phyloP scores from a whole-genome alignment of 2,113 vertebrate species.

The Pelmatolapia mariae region DNA sequence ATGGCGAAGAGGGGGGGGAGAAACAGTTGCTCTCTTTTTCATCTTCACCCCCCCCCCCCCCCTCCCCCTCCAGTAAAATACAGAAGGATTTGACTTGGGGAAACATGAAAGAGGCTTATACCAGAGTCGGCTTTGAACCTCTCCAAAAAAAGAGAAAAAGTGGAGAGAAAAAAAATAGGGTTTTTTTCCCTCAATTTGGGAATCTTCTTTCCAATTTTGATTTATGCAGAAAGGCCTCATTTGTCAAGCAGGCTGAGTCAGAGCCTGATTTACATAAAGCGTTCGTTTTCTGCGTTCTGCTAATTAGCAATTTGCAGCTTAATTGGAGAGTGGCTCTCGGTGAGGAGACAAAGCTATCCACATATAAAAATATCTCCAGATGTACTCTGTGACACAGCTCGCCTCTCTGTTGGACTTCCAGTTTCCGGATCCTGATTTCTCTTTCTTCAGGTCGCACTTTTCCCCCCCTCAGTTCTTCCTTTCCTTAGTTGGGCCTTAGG shows the following conservation, averaged over 20 bases:
- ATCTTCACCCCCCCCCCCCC: constrained; percentile 48
- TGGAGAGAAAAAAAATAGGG: constrained; percentile 37
- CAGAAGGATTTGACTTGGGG: constrained; percentile 79
- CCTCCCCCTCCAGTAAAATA: constrained; percentile 63
- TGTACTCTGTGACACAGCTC: constrained; percentile 34
- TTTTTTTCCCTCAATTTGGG: constrained; percentile 61
- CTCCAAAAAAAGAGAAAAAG: constrained; percentile 41
- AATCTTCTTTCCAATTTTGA: constrained; percentile 70
- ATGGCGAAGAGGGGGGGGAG: constrained; percentile 27
- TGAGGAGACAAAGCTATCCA: constrained; percentile 72
- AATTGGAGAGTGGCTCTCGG: constrained; percentile 75
- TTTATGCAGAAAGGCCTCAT: constrained; percentile 78
- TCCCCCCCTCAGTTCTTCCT: background rate
- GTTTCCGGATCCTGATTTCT: background rate
- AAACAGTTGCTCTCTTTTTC: constrained; percentile 74
- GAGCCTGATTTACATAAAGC: constrained; percentile 78
- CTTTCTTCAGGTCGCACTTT: background rate
- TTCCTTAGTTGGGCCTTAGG: background rate
- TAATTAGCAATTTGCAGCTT: constrained; percentile 84
- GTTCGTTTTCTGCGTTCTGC: constrained; percentile 75
- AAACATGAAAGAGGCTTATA: constrained; percentile 81
- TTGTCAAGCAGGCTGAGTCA: constrained; percentile 80
- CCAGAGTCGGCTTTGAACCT: constrained; percentile 74
- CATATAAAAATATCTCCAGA: constrained; percentile 72
- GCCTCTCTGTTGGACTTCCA: background rate